Conservation (phyloP, 2,113 vertebrate species). For the Octodon degus region DNA sequence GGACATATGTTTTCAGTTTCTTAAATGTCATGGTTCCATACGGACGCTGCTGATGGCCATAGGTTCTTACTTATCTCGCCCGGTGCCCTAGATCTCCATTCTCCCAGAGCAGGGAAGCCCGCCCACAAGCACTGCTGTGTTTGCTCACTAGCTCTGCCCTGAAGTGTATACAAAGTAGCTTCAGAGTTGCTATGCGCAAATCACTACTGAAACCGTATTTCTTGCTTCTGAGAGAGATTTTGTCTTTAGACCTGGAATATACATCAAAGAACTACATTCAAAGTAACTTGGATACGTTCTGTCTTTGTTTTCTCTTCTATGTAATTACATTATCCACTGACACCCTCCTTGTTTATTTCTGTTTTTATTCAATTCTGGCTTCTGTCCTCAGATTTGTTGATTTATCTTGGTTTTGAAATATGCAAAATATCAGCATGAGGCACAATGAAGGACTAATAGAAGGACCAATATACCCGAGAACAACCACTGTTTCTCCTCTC, state of each 20-base stretch:
- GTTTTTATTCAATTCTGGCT: background rate
- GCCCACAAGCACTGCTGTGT: background rate
- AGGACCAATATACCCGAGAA: background rate
- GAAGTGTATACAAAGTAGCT: background rate
- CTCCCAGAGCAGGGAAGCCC: background rate
- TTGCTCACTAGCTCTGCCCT: background rate
- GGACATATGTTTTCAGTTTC: background rate
- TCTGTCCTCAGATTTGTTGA: background rate
- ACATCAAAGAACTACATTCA: background rate
- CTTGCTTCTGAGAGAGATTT: background rate
- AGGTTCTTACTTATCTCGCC: background rate
- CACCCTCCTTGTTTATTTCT: background rate
- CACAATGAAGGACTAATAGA: background rate
- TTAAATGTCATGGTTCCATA: background rate
- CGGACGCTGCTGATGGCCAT: background rate
- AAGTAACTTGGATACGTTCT: background rate
- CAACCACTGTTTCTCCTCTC: background rate
- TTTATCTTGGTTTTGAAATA: conserved; percentile 18
- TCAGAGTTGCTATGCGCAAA: background rate
- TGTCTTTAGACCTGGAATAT: background rate
- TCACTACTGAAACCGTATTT: background rate
- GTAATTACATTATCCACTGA: background rate
- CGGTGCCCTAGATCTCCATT: background rate
- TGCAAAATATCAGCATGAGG: background rate
- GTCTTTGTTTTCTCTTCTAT: background rate